A percentile compares a stretch with the other conserved stretches of the same genome.
These are phyloP conservation scores for Syrmaticus mikado DNA, from an alignment of 2,113 vertebrate genomes.

Conservation along the genomic window DNA sequence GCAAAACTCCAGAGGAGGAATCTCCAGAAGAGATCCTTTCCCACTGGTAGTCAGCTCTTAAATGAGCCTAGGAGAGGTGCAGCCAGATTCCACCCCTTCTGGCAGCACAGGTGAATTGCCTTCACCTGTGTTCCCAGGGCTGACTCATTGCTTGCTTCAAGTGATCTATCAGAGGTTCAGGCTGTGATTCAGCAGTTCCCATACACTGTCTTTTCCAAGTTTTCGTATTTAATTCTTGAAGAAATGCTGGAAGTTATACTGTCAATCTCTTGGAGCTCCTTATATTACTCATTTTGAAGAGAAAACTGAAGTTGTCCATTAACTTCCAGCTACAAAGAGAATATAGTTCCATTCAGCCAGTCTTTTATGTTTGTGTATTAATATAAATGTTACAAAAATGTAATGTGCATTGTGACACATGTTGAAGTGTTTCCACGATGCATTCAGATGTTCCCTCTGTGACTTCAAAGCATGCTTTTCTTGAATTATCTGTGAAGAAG, in stretches of 20 bases:
- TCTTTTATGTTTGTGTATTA: neutral
- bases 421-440: neutral
- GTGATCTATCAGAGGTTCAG: too few relatives aligned
- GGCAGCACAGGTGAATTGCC: too few relatives aligned
- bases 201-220: neutral
- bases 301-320: neutral
- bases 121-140: too few relatives aligned
- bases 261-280: neutral
- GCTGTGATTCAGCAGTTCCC: too few relatives aligned
- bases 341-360: neutral
- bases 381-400: neutral
- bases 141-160: too few relatives aligned
- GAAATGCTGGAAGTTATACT: neutral
- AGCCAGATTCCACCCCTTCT: too few relatives aligned
- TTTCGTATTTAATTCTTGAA: neutral
- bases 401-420: neutral
- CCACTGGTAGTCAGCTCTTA: too few relatives aligned
- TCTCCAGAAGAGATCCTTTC: too few relatives aligned
- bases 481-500: slow-evolving; percentile 14
- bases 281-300: neutral
- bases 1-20: too few relatives aligned
- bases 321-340: neutral
- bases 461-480: neutral
- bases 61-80: too few relatives aligned
- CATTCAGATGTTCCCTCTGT: neutral